Evolutionary conservation across 2,888 invertebrate species (phyloP), one percentile per base, ranked within the genome.

Genomic region (Brachylomia viminalis): DNA sequence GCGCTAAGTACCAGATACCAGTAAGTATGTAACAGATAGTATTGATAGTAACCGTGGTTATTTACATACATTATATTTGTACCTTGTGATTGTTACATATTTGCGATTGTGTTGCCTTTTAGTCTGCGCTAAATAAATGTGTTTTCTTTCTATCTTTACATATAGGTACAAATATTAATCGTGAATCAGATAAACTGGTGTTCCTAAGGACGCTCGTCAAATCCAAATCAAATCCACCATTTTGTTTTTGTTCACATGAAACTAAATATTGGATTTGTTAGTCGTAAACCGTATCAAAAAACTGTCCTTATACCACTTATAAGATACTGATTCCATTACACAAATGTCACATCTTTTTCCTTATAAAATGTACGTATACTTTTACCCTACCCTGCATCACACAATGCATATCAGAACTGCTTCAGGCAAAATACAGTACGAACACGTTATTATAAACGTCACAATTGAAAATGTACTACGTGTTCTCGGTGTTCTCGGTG

Each of bases 291-390:
- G 54, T 33, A 52, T 61, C 38, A 11, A 61, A 33, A 71, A 58
- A 68, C 52, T 71, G 76, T 68, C 58, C 76, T 54, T 70, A 80
- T 30, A 15, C 3, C 65, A 47, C 45, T 71, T 71, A 71, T 76
- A 81, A 76, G 17, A 67, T 67, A 71, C 47, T n/a, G 27, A 66
- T 61, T 27, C 62, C 82, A 80, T 76, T 80, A 75, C 64, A 62
- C 65, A 49, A 59, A 68, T 68, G 58, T 77, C 77, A 77, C 59
- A 77, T 65, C 5, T 64, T 64, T 77, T 81, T 64, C 76, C 52
- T 71, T 23, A 33, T 45, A 38, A 76, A 82, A 54, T 8, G 45
- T 33, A 66, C 45, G n/a, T 52, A 56, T 20, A 33, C n/a, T 56
- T 59, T 54, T 65, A 23, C 38, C 38, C 45, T 56, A 27, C 27